These are phyloP conservation scores for Jacana jacana DNA, from an alignment of 2,113 vertebrate genomes.

Conservation along the genomic window DNA sequence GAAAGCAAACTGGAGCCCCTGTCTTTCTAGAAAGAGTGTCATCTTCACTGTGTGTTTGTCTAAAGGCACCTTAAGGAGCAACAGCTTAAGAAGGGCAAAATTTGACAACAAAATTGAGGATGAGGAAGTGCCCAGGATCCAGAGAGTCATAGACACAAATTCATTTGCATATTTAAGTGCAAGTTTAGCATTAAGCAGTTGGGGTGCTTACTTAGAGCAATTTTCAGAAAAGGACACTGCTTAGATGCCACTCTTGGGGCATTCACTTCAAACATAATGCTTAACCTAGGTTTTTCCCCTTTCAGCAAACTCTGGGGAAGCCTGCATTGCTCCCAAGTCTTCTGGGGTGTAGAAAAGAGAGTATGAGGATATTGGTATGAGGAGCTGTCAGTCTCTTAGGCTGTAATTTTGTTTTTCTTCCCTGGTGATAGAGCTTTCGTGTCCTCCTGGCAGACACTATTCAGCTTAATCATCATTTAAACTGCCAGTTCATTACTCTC, in stretches of 20 bases:
- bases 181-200: not conserved
- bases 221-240: not conserved
- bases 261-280: not conserved
- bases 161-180: not conserved
- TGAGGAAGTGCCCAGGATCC: not conserved
- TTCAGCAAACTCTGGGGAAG: not conserved
- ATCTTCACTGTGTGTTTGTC: not conserved
- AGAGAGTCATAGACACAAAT: not conserved
- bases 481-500: conserved; percentile 36
- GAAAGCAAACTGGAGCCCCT: not conserved
- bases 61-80: not conserved
- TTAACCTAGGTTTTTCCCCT: not conserved
- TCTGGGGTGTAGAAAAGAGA: not conserved
- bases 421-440: conserved; percentile 1
- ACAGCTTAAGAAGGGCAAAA: not conserved
- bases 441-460: conserved; percentile 6
- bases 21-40: not conserved
- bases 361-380: not conserved
- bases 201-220: not conserved
- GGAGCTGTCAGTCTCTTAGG: not conserved
- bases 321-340: not conserved
- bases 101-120: not conserved
- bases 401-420: conserved; percentile 7
- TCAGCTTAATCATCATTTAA: conserved; percentile 45
- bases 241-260: not conserved